These are phyloP conservation scores for Boloria selene DNA, from an alignment of 2,888 invertebrate species.

Conservation along the genomic window DNA sequence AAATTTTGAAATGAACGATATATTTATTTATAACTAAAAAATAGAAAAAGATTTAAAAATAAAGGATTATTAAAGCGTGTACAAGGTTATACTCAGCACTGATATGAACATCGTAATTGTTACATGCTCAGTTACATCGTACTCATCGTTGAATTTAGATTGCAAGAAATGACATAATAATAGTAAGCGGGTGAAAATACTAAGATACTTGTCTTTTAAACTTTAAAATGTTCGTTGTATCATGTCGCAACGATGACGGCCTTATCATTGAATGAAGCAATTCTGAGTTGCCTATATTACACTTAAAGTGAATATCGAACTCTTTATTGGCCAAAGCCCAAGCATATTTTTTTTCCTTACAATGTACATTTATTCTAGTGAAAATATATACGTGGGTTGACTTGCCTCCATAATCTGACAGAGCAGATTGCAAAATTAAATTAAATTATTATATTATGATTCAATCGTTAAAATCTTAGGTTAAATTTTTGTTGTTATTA, in stretches of 20 bases:
- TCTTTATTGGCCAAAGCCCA: slow-evolving; percentile 11
- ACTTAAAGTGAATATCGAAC: slow-evolving; percentile 21
- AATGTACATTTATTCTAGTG: neutral
- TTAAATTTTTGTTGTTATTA: too few relatives aligned
- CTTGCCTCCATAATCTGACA: too few relatives aligned
- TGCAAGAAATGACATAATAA: slow-evolving; percentile 23
- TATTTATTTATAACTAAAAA: too few relatives aligned
- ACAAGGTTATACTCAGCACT: neutral
- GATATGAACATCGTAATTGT: neutral
- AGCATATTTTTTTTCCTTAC: neutral
- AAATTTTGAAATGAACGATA: too few relatives aligned
- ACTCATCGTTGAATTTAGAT: neutral
- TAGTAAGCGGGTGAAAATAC: slow-evolving; percentile 23
- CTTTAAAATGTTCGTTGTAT: slow-evolving; percentile 20
- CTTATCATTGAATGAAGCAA: slow-evolving; percentile 30
- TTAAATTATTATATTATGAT: neutral
- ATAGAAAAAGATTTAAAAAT: too few relatives aligned
- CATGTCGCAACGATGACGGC: slow-evolving; percentile 24
- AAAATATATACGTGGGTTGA: too few relatives aligned
- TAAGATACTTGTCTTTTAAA: slow-evolving; percentile 21
- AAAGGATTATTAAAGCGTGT: neutral
- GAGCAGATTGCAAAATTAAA: neutral
- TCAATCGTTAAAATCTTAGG: too few relatives aligned
- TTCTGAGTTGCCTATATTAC: slow-evolving; percentile 23
- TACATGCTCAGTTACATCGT: neutral